Evolutionary conservation across 2,888 invertebrate species (phyloP).

Genomic region (Drosophila engyochracea): DNA sequence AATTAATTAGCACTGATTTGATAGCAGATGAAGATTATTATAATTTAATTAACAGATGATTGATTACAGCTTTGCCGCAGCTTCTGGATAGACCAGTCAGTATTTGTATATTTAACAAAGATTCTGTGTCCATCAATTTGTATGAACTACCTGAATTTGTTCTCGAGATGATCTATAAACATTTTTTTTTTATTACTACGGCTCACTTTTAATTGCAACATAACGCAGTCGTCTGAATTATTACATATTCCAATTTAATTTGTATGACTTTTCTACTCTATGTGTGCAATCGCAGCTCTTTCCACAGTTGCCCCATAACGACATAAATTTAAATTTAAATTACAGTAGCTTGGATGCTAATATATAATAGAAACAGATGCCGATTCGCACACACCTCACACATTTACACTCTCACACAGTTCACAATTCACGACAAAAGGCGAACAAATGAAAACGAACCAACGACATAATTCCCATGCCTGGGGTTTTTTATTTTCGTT

Average conservation of each 20-base stretch:
- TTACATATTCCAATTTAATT: conserved; percentile 1
- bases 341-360: conserved; percentile 41
- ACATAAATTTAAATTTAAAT: conserved; percentile 50
- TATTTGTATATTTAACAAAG: background rate
- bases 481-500: conserved; percentile 41
- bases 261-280: background rate
- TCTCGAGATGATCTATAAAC: conserved; percentile 10
- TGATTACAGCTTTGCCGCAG: background rate
- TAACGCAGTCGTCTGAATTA: background rate
- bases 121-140: background rate
- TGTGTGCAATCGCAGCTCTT: conserved; percentile 22
- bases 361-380: conserved; percentile 37
- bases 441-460: conserved; percentile 49
- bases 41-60: conserved; percentile 22
- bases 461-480: conserved; percentile 74
- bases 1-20: background rate
- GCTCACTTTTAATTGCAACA: conserved; percentile 5
- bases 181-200: conserved; percentile 15
- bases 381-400: conserved; percentile 52
- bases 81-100: conserved; percentile 8
- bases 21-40: background rate
- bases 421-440: conserved; percentile 47
- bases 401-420: conserved; percentile 37
- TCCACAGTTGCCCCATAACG: conserved; percentile 41
- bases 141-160: conserved; percentile 3